Evolutionary conservation across 2,797 vertebrate species (phyloP).

Genomic region (Acanthornis magna): DNA sequence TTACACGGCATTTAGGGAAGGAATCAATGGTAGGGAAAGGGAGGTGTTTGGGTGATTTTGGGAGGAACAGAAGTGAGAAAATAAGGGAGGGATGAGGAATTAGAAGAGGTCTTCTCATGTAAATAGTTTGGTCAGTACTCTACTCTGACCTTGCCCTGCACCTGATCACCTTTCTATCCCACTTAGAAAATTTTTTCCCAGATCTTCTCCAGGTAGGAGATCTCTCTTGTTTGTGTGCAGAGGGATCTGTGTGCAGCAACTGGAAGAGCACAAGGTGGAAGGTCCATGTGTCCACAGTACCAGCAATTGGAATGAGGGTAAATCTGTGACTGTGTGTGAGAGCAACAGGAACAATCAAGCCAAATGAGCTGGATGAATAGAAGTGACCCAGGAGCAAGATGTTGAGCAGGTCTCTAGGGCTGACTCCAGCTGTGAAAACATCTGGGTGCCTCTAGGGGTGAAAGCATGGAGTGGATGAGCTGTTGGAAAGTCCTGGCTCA

Average conservation of each 20-base stretch:
- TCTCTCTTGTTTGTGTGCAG: background rate
- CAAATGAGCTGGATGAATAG: background rate
- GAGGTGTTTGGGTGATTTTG: background rate
- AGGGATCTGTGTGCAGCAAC: background rate
- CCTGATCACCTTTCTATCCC: background rate
- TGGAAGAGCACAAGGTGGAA: accelerated
- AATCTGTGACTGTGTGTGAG: accelerated
- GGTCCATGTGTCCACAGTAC: accelerated
- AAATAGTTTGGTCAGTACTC: background rate
- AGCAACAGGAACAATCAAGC: background rate
- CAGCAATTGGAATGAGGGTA: too few relatives aligned
- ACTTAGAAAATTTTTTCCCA: background rate
- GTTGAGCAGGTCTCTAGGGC: background rate
- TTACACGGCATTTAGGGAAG: background rate
- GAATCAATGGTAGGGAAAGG: background rate
- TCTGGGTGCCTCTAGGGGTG: background rate
- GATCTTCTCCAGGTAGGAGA: background rate
- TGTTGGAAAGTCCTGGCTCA: background rate
- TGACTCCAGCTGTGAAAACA: background rate
- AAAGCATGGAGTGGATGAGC: background rate
- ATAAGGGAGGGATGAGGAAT: background rate
- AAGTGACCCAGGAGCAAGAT: background rate
- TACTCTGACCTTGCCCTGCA: background rate
- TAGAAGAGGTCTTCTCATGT: background rate
- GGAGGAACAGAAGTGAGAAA: background rate